Percentiles rank a stretch among this genome's conserved stretches.
These are phyloP conservation scores for Crotalus horridus DNA, from an alignment of 2,113 vertebrate genomes.

Conservation along the genomic window DNA sequence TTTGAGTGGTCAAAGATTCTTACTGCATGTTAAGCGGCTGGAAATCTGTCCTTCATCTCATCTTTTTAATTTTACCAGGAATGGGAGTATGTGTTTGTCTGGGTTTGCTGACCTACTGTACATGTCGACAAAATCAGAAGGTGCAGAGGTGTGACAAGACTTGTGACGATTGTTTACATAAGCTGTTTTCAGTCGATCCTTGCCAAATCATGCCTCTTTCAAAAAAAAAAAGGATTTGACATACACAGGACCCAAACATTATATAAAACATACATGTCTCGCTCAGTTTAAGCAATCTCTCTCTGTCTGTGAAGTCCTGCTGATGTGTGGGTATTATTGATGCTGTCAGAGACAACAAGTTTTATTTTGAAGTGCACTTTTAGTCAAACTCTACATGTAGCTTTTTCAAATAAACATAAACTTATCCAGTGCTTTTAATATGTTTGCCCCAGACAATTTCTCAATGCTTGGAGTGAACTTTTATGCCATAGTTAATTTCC, in stretches of 20 bases:
- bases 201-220: neutral
- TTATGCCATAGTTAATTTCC: neutral
- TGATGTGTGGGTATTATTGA: neutral
- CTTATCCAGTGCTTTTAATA: neutral
- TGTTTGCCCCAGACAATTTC: neutral
- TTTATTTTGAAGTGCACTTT: neutral
- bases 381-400: too few species aligned
- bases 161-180: neutral
- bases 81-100: neutral
- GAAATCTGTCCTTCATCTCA: neutral
- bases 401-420: neutral
- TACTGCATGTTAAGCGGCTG: neutral
- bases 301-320: neutral
- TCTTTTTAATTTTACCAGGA: neutral
- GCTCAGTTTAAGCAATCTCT: neutral
- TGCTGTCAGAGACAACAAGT: neutral
- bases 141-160: neutral
- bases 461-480: neutral
- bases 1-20: constrained; percentile 2
- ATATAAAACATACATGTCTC: neutral
- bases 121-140: neutral
- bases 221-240: neutral
- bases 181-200: neutral
- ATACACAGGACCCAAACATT: neutral
- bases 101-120: neutral